Conservation (phyloP, 2,888 invertebrate species). For the Selenia dentaria region DNA sequence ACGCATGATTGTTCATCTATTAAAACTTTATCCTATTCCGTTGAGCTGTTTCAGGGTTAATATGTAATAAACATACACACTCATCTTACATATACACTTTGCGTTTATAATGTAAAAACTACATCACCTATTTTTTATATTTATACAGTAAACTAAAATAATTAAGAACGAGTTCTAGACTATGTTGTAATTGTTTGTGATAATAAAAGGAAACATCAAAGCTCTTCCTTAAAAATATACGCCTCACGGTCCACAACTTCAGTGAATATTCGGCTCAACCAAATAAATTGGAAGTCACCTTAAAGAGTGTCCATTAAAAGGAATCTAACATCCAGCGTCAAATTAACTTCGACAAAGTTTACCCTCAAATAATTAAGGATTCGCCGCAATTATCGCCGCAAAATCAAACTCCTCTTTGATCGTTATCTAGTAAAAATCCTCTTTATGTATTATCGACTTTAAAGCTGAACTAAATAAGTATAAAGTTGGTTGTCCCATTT, state of each 20-base stretch:
- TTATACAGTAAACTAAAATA: too few species aligned
- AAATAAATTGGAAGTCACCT: conserved; percentile 79
- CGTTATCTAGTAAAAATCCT: conserved; percentile 59
- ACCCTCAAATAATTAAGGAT: conserved; percentile 84
- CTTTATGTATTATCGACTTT: conserved; percentile 52
- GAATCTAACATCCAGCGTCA: conserved; percentile 75
- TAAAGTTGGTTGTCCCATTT: conserved; percentile 42
- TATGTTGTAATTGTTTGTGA: too few species aligned
- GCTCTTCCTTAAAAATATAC: conserved; percentile 55
- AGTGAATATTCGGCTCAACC: conserved; percentile 77
- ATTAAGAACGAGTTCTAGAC: too few species aligned
- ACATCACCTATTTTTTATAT: too few species aligned
- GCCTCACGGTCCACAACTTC: conserved; percentile 59
- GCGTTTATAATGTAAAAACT: too few species aligned
- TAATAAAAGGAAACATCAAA: conserved; percentile 46
- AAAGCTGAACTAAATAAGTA: conserved; percentile 43
- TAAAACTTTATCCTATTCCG: too few species aligned
- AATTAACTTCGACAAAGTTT: conserved; percentile 83
- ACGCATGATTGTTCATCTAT: too few species aligned
- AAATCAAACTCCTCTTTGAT: conserved; percentile 82
- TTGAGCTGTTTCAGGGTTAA: too few species aligned
- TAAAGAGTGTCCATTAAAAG: conserved; percentile 82
- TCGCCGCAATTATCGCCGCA: conserved; percentile 83
- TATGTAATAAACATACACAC: too few species aligned
- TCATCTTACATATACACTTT: too few species aligned